Conservation (phyloP, 2,888 invertebrate species). For the Patella pellucida region DNA sequence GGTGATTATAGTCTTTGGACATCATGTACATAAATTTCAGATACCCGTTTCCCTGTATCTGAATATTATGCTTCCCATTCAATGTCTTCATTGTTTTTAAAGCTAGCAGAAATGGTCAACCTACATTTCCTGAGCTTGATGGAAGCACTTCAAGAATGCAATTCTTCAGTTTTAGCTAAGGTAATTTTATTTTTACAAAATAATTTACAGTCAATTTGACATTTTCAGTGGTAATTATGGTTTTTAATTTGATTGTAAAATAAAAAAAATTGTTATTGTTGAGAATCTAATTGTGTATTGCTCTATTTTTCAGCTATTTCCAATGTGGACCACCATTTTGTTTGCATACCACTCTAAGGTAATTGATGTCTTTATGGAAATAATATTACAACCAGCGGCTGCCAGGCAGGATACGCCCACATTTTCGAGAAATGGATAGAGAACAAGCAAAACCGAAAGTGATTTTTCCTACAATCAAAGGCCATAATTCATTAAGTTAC, state of each 20-base stretch:
- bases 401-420: no score
- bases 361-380: constrained; percentile 40
- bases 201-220: no score
- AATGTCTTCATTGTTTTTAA: constrained; percentile 37
- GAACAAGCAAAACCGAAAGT: no score
- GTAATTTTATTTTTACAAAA: constrained; percentile 69
- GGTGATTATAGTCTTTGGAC: no score
- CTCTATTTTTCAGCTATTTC: constrained; percentile 75
- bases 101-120: constrained; percentile 98
- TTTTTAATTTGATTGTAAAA: background rate
- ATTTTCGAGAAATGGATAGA: no score
- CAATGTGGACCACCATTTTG: constrained; percentile 96
- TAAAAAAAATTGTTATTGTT: constrained; percentile 6
- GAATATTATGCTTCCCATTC: constrained; percentile 4
- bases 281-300: constrained; percentile 6
- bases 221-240: no score
- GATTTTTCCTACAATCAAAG: no score
- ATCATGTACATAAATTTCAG: no score
- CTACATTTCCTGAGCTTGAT: constrained; percentile 94
- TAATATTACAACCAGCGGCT: background rate
- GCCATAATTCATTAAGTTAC: no score
- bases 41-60: background rate
- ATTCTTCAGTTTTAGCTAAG: constrained; percentile 91
- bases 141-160: constrained; percentile 94
- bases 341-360: constrained; percentile 90